Conservation (phyloP, 1,140 invertebrate genomes). For the Euglossa dilemma region DNA sequence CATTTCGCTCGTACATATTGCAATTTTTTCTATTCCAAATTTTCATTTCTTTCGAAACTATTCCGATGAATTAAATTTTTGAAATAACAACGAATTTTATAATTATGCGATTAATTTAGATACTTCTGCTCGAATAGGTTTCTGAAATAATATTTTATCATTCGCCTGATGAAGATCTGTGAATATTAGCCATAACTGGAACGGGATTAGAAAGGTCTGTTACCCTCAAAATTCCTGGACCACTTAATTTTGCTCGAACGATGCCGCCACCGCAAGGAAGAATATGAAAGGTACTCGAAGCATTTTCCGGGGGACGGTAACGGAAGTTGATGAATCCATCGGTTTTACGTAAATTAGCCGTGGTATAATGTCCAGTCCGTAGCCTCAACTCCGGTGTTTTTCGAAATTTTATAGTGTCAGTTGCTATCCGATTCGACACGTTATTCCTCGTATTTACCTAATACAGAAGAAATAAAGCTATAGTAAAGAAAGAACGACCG, state of each 20-base stretch:
- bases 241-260: constrained; percentile 76
- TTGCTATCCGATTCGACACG: constrained; percentile 77
- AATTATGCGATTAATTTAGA: too few relatives aligned
- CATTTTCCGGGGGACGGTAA: constrained; percentile 76
- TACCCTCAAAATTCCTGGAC: constrained; percentile 70
- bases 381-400: constrained; percentile 74
- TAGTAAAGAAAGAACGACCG: not conserved
- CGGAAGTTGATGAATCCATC: constrained; percentile 78
- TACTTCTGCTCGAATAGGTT: too few relatives aligned
- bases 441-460: constrained; percentile 79
- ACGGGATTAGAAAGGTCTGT: not conserved
- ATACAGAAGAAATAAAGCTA: not conserved
- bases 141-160: not conserved
- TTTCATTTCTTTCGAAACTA: too few relatives aligned
- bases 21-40: too few relatives aligned
- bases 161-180: too few relatives aligned
- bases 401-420: constrained; percentile 76
- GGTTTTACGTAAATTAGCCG: constrained; percentile 74
- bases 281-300: constrained; percentile 77
- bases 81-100: too few relatives aligned
- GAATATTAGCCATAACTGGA: too few relatives aligned
- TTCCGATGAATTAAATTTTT: too few relatives aligned
- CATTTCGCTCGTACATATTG: too few relatives aligned
- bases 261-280: constrained; percentile 76
- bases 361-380: constrained; percentile 73